Base-by-base conservation (phyloP, 2,888 invertebrate genomes). In the Pemphredon lugubris region DNA sequence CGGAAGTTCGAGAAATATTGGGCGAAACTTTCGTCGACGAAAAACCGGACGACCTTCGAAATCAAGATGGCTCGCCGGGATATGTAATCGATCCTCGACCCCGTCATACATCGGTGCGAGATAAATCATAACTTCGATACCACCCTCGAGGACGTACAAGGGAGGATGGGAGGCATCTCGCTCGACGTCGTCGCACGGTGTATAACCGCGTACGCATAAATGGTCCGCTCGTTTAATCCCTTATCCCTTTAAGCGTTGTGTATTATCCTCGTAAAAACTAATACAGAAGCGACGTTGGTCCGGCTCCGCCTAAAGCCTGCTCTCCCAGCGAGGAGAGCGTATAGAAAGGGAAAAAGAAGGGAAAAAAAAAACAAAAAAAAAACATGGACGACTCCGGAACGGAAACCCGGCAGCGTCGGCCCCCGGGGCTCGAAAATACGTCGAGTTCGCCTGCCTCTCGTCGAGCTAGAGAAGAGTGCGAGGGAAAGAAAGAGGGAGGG, bases 181-280 rank as follows among this genome's bases (percentile, higher is more conserved):
- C 30, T 30, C 30, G 30, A 9, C 2, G 30, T 9, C n/a, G 7
- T 34, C n/a, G 34, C 11, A 11, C 34, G 11, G 6, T 11, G 11
- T n/a, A 34, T 34, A 63, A n/a, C n/a, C 39, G 72, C 51, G 40
- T 23, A 50, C 47, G 44, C 60, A 51, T 51, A 64, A 59, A 59
- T 79, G 77, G 81, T 78, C 78, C 70, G 78, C 66, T 47, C 77
- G 82, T 87, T 89, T 88, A 89, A 89, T 89, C 88, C 87, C 78
- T 88, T 89, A 89, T 88, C 88, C 88, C 83, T 88, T 87, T 88
- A 89, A 89, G 86, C 88, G 87, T 88, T 88, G 89, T 89, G 88
- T 89, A 89, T 89, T 88, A 88, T 87, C 85, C 87, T 88, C 89
- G 85, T 89, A 89, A 89, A 89, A 89, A 88, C 87, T 89, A 89